Evolutionary conservation across 2,888 invertebrate genomes (phyloP).

Genomic region (Spilarctia lutea): DNA sequence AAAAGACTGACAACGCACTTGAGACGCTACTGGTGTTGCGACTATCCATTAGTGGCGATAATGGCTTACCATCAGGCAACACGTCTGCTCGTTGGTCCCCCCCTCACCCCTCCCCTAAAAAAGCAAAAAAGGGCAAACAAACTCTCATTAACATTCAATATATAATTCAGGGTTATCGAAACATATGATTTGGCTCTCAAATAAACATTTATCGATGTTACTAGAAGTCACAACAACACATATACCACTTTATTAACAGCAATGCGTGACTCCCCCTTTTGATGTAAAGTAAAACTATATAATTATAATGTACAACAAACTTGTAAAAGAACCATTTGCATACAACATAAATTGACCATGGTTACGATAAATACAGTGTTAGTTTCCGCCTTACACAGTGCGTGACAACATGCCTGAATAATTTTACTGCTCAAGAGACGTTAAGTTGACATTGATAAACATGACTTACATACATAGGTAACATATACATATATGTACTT

Average conservation of each 20-base stretch:
- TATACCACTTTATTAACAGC: not conserved
- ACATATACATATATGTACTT: not conserved
- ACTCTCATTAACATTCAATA: too few relatives aligned
- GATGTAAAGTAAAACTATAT: not conserved
- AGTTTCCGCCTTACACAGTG: slow-evolving; percentile 9
- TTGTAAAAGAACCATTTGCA: not conserved
- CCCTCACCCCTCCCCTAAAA: too few relatives aligned
- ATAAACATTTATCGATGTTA: not conserved
- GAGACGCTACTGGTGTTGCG: too few relatives aligned
- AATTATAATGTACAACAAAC: not conserved
- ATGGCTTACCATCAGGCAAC: too few relatives aligned
- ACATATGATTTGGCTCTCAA: not conserved
- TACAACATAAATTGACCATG: not conserved
- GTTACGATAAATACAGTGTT: slow-evolving; percentile 8
- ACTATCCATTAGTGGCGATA: too few relatives aligned
- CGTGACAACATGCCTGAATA: not conserved
- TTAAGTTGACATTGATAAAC: not conserved
- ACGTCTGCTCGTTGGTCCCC: too few relatives aligned
- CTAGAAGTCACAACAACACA: not conserved
- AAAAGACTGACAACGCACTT: too few relatives aligned
- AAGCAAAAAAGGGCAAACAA: too few relatives aligned
- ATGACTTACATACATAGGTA: not conserved
- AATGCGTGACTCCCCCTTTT: not conserved
- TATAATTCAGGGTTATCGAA: not conserved
- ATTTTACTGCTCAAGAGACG: not conserved